These are phyloP conservation scores for Crematogaster levior DNA, from an alignment of 2,888 invertebrate species.

Conservation along the genomic window DNA sequence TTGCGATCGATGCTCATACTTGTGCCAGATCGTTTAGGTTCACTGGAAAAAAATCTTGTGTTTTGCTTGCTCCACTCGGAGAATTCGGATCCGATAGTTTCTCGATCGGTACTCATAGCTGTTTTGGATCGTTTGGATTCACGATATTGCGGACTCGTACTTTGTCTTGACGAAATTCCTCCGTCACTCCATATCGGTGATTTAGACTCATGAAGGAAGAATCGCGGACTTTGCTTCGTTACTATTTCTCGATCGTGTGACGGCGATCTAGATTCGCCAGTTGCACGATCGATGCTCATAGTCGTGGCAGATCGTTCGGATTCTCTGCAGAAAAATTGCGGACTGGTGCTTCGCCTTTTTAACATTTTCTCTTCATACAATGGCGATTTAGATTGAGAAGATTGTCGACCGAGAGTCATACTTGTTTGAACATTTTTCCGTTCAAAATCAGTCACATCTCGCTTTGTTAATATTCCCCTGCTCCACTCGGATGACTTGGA, in stretches of 20 bases:
- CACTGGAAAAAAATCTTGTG: slow-evolving; percentile 36
- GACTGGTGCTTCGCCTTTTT: slow-evolving; percentile 9
- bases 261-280: background rate
- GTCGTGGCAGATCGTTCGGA: slow-evolving; percentile 21
- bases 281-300: background rate
- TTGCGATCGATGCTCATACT: background rate
- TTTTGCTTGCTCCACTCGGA: background rate
- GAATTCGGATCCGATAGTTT: background rate
- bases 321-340: slow-evolving; percentile 47
- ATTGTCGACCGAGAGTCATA: background rate
- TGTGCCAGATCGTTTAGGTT: slow-evolving; percentile 25
- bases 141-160: slow-evolving; percentile 5
- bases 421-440: background rate
- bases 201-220: background rate
- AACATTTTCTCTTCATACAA: background rate
- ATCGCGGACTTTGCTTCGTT: background rate
- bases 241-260: background rate
- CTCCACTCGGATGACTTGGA: background rate
- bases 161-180: background rate
- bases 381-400: background rate
- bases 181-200: background rate
- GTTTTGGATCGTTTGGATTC: background rate
- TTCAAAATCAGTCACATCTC: background rate
- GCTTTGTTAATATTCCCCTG: background rate
- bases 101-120: background rate